Conservation (phyloP, 1,140 invertebrate species). For the Apis laboriosa region DNA sequence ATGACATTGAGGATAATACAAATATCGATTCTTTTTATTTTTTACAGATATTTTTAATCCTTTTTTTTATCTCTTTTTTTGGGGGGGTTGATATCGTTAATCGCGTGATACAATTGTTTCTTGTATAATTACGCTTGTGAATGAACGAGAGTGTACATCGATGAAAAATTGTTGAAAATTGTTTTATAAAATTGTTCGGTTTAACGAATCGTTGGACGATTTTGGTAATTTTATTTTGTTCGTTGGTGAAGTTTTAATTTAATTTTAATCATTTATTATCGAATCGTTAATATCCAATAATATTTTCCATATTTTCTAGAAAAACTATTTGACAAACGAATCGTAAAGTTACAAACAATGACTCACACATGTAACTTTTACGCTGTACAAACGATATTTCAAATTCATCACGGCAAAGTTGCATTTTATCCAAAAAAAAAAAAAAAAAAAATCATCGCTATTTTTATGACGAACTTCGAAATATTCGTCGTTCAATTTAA, state of each 20-base stretch:
- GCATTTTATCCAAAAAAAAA: background rate
- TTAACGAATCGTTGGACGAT: no score
- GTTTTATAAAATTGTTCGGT: no score
- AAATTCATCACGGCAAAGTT: background rate
- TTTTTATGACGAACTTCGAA: background rate
- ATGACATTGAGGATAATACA: no score
- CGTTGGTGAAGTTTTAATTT: background rate
- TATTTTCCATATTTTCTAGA: background rate
- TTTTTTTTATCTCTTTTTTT: no score
- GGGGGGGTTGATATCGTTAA: no score
- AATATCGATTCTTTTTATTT: no score
- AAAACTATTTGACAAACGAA: background rate
- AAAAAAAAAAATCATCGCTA: background rate
- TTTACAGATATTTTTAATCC: no score
- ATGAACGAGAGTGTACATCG: no score
- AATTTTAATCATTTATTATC: background rate
- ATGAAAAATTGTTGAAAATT: no score
- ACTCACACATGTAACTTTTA: background rate
- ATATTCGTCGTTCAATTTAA: background rate
- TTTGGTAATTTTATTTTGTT: no score
- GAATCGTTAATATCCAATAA: background rate
- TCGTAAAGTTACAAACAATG: background rate
- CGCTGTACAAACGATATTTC: background rate
- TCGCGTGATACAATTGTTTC: no score
- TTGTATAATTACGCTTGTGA: no score